phyloP scores from a whole-genome alignment of 2,113 vertebrate species.

The Ondatra zibethicus region DNA sequence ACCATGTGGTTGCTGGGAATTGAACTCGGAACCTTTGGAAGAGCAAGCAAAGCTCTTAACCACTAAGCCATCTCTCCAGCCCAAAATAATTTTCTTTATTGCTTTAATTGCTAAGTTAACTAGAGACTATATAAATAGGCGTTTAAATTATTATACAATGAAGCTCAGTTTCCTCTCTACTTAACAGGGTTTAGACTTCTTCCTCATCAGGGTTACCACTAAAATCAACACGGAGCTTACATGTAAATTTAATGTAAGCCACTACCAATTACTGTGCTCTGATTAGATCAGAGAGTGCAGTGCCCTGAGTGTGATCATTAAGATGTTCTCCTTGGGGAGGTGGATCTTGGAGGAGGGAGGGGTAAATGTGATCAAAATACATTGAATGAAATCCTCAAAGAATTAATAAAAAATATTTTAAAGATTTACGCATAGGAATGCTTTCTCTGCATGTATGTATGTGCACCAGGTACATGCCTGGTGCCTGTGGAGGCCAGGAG shows the following conservation, averaged over 20 bases:
- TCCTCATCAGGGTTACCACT: conserved; percentile 29
- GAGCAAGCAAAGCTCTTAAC: too few relatives aligned
- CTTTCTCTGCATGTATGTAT: not conserved
- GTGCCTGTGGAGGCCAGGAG: not conserved
- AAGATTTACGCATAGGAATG: not conserved
- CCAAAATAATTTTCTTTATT: too few relatives aligned
- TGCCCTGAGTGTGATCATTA: not conserved
- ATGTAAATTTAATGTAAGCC: not conserved
- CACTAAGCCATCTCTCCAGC: too few relatives aligned
- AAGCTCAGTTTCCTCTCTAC: conserved; percentile 53
- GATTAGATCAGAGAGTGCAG: not conserved
- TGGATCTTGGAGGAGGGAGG: not conserved
- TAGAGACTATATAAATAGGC: not conserved
- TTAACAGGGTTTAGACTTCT: conserved; percentile 24
- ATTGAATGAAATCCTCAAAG: not conserved
- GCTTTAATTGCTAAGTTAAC: not conserved
- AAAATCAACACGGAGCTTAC: conserved; percentile 24
- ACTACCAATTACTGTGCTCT: not conserved
- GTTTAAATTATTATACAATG: not conserved
- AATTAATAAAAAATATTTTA: not conserved
- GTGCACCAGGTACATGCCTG: not conserved
- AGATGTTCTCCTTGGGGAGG: not conserved
- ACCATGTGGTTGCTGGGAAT: too few relatives aligned
- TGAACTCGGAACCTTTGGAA: too few relatives aligned
- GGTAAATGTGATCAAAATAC: not conserved